Evolutionary conservation across 2,888 invertebrate genomes (phyloP).

Genomic region (Euzetes globulus): DNA sequence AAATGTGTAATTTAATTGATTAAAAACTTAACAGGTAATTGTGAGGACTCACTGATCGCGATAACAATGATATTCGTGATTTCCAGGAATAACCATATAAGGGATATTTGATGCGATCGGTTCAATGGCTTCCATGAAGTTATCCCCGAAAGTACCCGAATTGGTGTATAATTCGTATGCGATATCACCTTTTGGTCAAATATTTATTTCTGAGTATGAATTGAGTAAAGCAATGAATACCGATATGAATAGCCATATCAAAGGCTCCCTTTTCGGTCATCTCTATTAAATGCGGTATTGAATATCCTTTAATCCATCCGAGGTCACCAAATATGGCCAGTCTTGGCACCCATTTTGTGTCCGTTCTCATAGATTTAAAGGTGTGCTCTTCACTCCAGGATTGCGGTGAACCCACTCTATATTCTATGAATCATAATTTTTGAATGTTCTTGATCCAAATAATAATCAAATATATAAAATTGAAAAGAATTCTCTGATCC

Average conservation of each 20-base stretch:
- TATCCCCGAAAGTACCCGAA: constrained; percentile 45
- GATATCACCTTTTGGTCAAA: constrained; percentile 44
- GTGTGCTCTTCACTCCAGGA: constrained; percentile 35
- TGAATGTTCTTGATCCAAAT: background rate
- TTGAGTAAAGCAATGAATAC: constrained; percentile 23
- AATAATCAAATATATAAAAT: background rate
- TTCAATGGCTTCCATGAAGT: constrained; percentile 44
- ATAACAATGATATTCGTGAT: constrained; percentile 79
- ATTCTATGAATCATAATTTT: background rate
- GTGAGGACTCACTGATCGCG: constrained; percentile 85
- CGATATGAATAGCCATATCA: constrained; percentile 39
- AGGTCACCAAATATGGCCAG: constrained; percentile 39
- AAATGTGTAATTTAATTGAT: background rate
- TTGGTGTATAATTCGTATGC: constrained; percentile 45
- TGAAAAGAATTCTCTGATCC: background rate
- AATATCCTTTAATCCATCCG: constrained; percentile 38
- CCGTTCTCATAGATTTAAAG: constrained; percentile 37
- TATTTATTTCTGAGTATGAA: background rate
- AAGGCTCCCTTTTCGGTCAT: constrained; percentile 33
- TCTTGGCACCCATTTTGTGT: constrained; percentile 37
- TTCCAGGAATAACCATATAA: constrained; percentile 54
- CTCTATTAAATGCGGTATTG: constrained; percentile 30
- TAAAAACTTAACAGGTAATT: background rate
- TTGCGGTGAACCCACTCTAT: constrained; percentile 17
- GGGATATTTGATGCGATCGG: constrained; percentile 45